These are phyloP conservation scores for Galbula dea DNA, from an alignment of 2,113 vertebrate species.

Conservation along the genomic window DNA sequence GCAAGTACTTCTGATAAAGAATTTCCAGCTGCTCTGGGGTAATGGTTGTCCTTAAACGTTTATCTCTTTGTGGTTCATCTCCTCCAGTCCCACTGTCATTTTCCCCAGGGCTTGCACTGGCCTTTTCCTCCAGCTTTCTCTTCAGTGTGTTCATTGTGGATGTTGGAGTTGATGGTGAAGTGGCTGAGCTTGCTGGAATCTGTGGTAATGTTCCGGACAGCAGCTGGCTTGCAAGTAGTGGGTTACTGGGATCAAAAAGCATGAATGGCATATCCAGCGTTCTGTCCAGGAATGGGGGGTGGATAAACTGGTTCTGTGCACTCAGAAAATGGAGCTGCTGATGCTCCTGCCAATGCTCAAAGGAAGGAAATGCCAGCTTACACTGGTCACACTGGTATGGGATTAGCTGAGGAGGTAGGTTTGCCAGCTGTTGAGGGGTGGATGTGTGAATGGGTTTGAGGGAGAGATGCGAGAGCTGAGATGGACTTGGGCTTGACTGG, in stretches of 20 bases:
- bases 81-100: conserved; percentile 94
- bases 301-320: conserved; percentile 97
- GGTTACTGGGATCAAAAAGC: conserved; percentile 97
- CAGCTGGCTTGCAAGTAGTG: conserved; percentile 91
- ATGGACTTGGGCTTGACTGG: conserved; percentile 86
- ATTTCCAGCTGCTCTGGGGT: conserved; percentile 97
- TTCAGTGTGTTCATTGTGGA: conserved; percentile 96
- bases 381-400: conserved; percentile 99
- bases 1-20: conserved; percentile 96
- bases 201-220: conserved; percentile 92
- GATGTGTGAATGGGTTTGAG: conserved; percentile 88
- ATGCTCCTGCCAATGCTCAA: conserved; percentile 99
- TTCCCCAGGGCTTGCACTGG: conserved; percentile 92
- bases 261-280: conserved; percentile 97
- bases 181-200: conserved; percentile 91
- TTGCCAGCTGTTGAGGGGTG: conserved; percentile 83
- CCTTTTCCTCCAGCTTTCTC: conserved; percentile 97
- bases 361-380: conserved; percentile 95
- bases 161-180: conserved; percentile 92
- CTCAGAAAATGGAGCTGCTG: conserved; percentile 98
- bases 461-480: conserved; percentile 88
- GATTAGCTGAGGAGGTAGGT: conserved; percentile 92
- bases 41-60: conserved; percentile 96
- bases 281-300: conserved; percentile 94
- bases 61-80: conserved; percentile 96